Evolutionary conservation across 2,797 vertebrate genomes (phyloP).

Genomic region (Periophthalmus magnuspinnatus): DNA sequence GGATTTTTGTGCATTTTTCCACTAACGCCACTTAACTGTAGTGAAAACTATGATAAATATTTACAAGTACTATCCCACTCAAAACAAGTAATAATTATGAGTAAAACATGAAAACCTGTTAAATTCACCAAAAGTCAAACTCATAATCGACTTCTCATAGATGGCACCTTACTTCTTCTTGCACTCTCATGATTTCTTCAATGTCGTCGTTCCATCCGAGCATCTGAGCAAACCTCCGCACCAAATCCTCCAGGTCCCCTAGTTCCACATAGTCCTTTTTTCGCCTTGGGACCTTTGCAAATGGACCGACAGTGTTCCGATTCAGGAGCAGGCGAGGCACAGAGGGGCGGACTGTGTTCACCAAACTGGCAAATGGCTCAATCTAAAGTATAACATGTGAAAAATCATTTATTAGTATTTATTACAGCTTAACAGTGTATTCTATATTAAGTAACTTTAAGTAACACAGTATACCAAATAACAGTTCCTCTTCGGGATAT

Average conservation of each 20-base stretch:
- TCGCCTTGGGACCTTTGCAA: slow-evolving; percentile 66
- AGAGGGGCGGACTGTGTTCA: slow-evolving; percentile 76
- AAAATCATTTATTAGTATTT: not conserved
- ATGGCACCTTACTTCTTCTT: slow-evolving; percentile 54
- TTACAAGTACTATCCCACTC: no score
- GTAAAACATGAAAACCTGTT: no score
- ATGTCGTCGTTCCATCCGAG: slow-evolving; percentile 78
- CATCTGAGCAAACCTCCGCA: slow-evolving; percentile 70
- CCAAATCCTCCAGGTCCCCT: slow-evolving; percentile 72
- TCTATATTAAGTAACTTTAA: not conserved
- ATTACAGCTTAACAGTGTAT: not conserved
- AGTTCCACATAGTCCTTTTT: slow-evolving; percentile 77
- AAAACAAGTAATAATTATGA: no score
- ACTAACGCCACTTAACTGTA: no score
- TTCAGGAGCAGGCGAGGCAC: slow-evolving; percentile 82
- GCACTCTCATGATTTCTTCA: slow-evolving; percentile 71
- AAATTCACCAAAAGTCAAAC: no score
- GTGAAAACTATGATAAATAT: no score
- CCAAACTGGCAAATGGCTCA: slow-evolving; percentile 81
- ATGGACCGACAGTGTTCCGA: slow-evolving; percentile 76
- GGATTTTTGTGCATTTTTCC: no score
- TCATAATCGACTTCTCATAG: no score
- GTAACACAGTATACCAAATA: no score
- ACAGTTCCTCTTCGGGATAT: no score
- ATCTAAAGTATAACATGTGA: slow-evolving; percentile 62